Evolutionary conservation across 2,797 vertebrate genomes (phyloP).

Genomic region (Sphaeramia orbicularis): DNA sequence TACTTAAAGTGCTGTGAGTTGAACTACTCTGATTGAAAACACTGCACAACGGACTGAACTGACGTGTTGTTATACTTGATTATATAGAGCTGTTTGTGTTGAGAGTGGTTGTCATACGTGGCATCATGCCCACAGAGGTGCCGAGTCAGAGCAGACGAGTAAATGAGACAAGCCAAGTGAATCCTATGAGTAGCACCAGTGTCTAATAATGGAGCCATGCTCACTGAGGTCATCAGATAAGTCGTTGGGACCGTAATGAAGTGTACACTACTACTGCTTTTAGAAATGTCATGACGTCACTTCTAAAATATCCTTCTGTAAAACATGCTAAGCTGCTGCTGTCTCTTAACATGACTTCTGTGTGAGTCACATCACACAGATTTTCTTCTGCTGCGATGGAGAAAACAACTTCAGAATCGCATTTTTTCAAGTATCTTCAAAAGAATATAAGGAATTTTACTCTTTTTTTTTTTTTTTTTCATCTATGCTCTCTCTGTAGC

Average conservation of each 20-base stretch:
- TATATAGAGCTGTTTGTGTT: constrained; percentile 52
- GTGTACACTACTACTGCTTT: not conserved
- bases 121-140: constrained; percentile 38
- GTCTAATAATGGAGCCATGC: constrained; percentile 51
- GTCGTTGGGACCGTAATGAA: constrained; percentile 16
- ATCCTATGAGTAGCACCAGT: constrained; percentile 47
- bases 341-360: no score
- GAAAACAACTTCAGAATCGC: no score
- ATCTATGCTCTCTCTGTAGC: no score
- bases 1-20: constrained; percentile 5
- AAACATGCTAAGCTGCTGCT: no score
- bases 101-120: constrained; percentile 35
- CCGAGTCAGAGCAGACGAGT: constrained; percentile 12
- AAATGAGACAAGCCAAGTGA: constrained; percentile 37
- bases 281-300: not conserved
- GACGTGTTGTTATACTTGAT: constrained; percentile 34
- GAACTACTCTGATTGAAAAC: constrained; percentile 10
- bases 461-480: no score
- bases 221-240: constrained; percentile 40
- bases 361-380: no score
- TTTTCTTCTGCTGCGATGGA: no score
- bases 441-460: no score
- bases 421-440: no score
- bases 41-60: constrained; percentile 10
- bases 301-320: no score